Evolutionary conservation across 2,888 invertebrate genomes (phyloP).

Genomic region (Anarsia innoxiella): DNA sequence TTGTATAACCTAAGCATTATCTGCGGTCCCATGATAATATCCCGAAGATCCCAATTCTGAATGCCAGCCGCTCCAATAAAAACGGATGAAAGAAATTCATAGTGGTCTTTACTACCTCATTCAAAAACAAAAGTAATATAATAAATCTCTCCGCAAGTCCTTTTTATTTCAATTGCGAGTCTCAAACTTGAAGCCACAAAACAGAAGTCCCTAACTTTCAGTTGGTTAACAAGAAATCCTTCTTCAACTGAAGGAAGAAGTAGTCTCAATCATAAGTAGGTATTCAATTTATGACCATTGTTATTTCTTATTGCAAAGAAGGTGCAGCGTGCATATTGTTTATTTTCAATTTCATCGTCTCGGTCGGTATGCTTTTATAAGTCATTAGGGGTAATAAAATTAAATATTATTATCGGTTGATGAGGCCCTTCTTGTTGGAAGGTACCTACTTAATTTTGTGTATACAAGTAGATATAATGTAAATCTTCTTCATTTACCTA

Average conservation of each 20-base stretch:
- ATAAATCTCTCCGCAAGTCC: slow-evolving; percentile 13
- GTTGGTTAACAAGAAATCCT: slow-evolving; percentile 6
- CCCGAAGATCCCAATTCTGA: slow-evolving; percentile 5
- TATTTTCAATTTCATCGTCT: not conserved
- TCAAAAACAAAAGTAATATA: slow-evolving; percentile 14
- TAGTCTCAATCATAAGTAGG: slow-evolving; percentile 1
- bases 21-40: no score
- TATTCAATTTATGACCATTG: slow-evolving; percentile 3
- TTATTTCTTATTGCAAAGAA: not conserved
- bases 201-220: slow-evolving; percentile 6
- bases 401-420: no score
- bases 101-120: slow-evolving; percentile 11
- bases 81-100: slow-evolving; percentile 7
- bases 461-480: no score
- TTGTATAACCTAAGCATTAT: no score
- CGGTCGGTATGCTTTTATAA: no score
- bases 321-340: not conserved
- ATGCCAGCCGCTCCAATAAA: slow-evolving; percentile 4
- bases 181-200: slow-evolving; percentile 6
- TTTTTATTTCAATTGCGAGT: slow-evolving; percentile 9
- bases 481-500: no score
- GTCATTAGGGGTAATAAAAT: no score
- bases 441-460: no score
- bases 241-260: slow-evolving; percentile 5
- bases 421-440: no score